Percentiles rank a stretch among this genome's conserved stretches.
These are phyloP conservation scores for Tinea pellionella DNA, from an alignment of 2,888 invertebrate species.

Conservation along the genomic window DNA sequence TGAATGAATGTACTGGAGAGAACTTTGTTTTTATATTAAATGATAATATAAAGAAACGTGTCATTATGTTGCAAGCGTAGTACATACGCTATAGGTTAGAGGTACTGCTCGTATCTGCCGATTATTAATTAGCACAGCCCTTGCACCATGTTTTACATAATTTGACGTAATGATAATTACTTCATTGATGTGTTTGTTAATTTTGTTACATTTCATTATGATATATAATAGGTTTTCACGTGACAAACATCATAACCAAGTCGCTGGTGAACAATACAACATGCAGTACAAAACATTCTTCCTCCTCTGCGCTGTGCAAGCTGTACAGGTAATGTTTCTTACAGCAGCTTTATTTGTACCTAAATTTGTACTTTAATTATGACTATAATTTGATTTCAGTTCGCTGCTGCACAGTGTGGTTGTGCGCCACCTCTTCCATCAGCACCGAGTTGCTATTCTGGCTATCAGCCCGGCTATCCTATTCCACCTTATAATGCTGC, in stretches of 20 bases:
- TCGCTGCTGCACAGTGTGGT: neutral
- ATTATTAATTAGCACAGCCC: neutral
- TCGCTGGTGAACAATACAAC: neutral
- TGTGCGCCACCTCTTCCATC: neutral
- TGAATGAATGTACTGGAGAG: neutral
- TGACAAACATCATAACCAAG: neutral
- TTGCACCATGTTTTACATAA: neutral
- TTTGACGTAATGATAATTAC: neutral
- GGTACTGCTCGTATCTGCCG: too few species aligned
- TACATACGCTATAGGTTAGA: neutral
- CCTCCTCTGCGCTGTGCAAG: neutral
- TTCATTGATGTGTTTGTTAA: neutral
- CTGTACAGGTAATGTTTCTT: neutral
- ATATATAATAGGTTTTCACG: neutral
- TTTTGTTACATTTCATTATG: neutral
- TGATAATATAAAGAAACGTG: neutral
- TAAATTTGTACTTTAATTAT: neutral
- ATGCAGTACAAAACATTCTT: neutral
- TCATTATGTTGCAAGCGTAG: neutral
- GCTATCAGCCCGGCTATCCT: neutral
- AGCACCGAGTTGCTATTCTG: neutral
- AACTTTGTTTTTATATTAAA: neutral
- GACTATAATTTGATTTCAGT: neutral
- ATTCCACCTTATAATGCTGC: constrained; percentile 17
- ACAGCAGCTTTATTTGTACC: neutral